These are phyloP conservation scores for Drosophila anceps DNA, from an alignment of 2,888 invertebrate genomes.

Conservation along the genomic window DNA sequence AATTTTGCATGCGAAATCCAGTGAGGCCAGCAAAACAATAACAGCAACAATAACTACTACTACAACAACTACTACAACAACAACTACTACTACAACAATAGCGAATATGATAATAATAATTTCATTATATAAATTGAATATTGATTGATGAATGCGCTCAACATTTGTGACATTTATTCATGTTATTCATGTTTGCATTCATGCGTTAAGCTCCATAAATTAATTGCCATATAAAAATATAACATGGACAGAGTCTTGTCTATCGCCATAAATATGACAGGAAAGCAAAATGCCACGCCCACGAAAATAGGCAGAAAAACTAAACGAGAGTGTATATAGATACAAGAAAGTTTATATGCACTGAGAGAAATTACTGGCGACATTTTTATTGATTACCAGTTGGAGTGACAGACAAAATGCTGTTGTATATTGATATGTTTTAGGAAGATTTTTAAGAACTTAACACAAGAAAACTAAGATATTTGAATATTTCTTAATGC, in stretches of 20 bases:
- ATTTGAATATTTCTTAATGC: too few species aligned
- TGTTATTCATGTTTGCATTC: slow-evolving; percentile 62
- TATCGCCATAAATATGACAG: slow-evolving; percentile 11
- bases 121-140: slow-evolving; percentile 64
- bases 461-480: too few species aligned
- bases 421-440: neutral
- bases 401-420: neutral
- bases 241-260: slow-evolving; percentile 23
- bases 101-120: slow-evolving; percentile 45
- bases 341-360: neutral
- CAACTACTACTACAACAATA: slow-evolving; percentile 5
- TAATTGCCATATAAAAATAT: slow-evolving; percentile 63
- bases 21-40: slow-evolving; percentile 1
- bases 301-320: neutral
- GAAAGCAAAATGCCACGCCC: slow-evolving; percentile 3
- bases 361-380: neutral
- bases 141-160: slow-evolving; percentile 66
- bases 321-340: neutral
- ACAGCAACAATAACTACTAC: slow-evolving; percentile 15
- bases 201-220: slow-evolving; percentile 62
- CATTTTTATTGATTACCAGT: neutral
- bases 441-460: too few species aligned
- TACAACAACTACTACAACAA: slow-evolving; percentile 7
- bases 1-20: slow-evolving; percentile 25
- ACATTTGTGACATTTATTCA: slow-evolving; percentile 70